phyloP scores from a whole-genome alignment of 37 sponge, comb jelly and placozoan genomes.

The Haliclona indistincta region DNA sequence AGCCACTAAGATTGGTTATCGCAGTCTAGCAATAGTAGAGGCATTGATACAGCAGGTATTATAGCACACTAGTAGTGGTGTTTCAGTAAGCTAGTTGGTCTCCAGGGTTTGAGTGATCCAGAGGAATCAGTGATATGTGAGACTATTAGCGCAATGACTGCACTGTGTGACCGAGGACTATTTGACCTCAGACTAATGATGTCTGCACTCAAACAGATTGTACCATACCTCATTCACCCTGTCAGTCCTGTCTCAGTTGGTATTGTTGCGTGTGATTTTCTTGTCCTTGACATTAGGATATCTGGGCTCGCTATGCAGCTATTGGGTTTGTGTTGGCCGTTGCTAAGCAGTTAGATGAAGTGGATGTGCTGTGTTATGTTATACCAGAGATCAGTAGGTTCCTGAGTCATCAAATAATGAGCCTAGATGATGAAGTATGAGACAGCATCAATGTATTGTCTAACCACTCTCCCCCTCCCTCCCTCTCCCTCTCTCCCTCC shows the following conservation, averaged over 20 bases:
- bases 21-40: too few relatives aligned
- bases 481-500: background rate
- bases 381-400: conserved; percentile 58
- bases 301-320: conserved; percentile 88
- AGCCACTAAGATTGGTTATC: conserved; percentile 81
- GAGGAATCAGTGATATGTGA: conserved; percentile 91
- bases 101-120: conserved; percentile 84
- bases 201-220: conserved; percentile 41
- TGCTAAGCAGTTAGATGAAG: conserved; percentile 51
- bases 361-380: conserved; percentile 84
- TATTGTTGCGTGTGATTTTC: conserved; percentile 9
- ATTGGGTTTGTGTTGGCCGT: conserved; percentile 77
- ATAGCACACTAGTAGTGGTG: too few relatives aligned
- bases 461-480: background rate
- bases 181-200: conserved; percentile 65
- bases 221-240: conserved; percentile 89
- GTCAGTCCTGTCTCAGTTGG: conserved; percentile 26
- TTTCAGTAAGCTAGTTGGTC: too few relatives aligned
- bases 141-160: conserved; percentile 81
- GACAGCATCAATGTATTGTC: background rate
- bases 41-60: too few relatives aligned
- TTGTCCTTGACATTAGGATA: conserved; percentile 52
- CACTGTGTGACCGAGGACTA: conserved; percentile 62
- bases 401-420: conserved; percentile 61
- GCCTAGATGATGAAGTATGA: conserved; percentile 47